Evolutionary conservation across 2,888 invertebrate genomes (phyloP).

Genomic region (Cheilosia variabilis): DNA sequence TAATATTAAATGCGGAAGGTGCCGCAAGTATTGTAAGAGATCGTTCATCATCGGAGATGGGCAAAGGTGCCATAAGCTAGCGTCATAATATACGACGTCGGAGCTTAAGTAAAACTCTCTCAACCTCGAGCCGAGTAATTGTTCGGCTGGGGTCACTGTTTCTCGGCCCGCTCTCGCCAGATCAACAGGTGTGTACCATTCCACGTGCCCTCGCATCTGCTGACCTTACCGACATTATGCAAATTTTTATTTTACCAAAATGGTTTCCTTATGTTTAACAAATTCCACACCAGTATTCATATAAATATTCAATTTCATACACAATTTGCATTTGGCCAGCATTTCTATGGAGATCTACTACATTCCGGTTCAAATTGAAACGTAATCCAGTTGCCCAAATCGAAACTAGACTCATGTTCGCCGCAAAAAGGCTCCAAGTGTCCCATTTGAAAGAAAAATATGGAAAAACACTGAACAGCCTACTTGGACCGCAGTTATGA

Average conservation of each 20-base stretch:
- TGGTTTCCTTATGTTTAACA: conserved; percentile 7
- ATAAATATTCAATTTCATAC: conserved; percentile 34
- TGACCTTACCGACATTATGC: conserved; percentile 22
- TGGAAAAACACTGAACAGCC: conserved; percentile 10
- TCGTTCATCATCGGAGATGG: background rate
- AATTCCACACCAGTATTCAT: conserved; percentile 11
- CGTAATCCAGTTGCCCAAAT: background rate
- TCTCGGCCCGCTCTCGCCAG: no score
- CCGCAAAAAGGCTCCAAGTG: conserved; percentile 11
- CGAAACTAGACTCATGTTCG: background rate
- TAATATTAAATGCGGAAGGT: no score
- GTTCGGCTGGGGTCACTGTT: background rate
- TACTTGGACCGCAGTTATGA: conserved; percentile 55
- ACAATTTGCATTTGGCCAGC: background rate
- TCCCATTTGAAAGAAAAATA: conserved; percentile 19
- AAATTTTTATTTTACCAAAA: conserved; percentile 4
- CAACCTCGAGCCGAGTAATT: background rate
- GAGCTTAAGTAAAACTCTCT: background rate
- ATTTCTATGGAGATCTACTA: background rate
- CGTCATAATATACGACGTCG: background rate
- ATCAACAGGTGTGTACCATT: background rate
- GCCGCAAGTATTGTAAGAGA: background rate
- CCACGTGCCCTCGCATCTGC: conserved; percentile 1
- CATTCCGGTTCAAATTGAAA: background rate
- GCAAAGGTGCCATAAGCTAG: background rate